Conservation (phyloP, 2,888 invertebrate genomes). For the Ectemnius lituratus region DNA sequence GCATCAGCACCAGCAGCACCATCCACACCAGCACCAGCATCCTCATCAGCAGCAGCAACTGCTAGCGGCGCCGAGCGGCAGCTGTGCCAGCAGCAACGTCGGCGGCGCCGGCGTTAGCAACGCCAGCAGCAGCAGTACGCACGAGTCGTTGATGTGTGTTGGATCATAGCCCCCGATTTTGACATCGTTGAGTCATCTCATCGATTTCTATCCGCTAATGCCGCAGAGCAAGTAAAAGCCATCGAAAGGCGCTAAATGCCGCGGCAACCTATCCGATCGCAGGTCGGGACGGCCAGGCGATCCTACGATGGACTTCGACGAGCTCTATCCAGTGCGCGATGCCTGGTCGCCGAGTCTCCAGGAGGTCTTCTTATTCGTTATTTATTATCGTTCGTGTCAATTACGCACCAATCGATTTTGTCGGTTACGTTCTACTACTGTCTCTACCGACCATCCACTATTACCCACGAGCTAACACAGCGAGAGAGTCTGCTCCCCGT, state of each 20-base stretch:
- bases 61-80: conserved; percentile 52
- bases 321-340: conserved; percentile 32
- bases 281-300: conserved; percentile 23
- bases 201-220: conserved; percentile 74
- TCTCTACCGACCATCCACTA: conserved; percentile 23
- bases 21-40: conserved; percentile 53
- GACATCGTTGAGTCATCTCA: conserved; percentile 75
- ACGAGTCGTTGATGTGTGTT: conserved; percentile 76
- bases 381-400: conserved; percentile 73
- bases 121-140: conserved; percentile 67
- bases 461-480: conserved; percentile 21
- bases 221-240: conserved; percentile 65
- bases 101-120: conserved; percentile 56
- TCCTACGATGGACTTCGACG: conserved; percentile 9
- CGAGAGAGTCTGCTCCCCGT: conserved; percentile 34
- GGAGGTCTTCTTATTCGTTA: conserved; percentile 53
- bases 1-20: conserved; percentile 56
- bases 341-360: conserved; percentile 50
- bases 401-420: conserved; percentile 62
- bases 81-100: conserved; percentile 56
- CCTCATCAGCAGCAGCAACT: conserved; percentile 55
- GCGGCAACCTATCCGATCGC: conserved; percentile 15
- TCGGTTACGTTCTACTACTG: conserved; percentile 47
- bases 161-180: conserved; percentile 77
- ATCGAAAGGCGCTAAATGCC: conserved; percentile 21